Evolutionary conservation across 2,113 vertebrate species (phyloP).

Genomic region (Poicephalus gulielmi): DNA sequence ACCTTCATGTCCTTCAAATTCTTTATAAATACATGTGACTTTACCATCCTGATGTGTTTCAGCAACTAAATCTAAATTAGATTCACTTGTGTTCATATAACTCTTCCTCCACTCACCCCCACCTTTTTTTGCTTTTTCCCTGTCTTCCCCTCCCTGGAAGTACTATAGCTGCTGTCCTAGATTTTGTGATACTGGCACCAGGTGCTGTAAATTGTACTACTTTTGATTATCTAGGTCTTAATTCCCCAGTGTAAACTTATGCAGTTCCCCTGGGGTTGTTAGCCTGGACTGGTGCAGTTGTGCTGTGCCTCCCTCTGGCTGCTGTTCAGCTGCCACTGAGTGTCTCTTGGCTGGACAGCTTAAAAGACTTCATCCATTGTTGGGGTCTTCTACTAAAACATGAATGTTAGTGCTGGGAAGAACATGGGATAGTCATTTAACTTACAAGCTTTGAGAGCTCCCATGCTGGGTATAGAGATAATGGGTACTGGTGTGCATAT

Average conservation of each 20-base stretch:
- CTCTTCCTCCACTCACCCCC: fast-evolving
- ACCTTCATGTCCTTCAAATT: not conserved
- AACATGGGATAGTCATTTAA: not conserved
- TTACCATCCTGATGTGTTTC: not conserved
- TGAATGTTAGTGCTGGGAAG: not conserved
- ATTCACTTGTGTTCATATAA: not conserved
- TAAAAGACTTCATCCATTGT: not conserved
- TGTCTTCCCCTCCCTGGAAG: not conserved
- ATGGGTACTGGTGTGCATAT: constrained; percentile 14
- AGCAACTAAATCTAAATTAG: not conserved
- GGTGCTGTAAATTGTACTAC: not conserved
- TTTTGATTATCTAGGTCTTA: not conserved
- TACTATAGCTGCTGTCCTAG: not conserved
- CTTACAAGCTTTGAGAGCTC: not conserved
- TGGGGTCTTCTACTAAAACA: not conserved
- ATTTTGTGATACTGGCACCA: not conserved
- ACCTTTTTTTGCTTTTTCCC: fast-evolving
- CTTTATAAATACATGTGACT: not conserved
- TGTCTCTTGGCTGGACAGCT: not conserved
- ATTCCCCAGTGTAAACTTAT: not conserved
- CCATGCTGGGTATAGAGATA: not conserved
- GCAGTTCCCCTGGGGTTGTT: not conserved
- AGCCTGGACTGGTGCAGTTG: not conserved
- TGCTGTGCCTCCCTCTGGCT: not conserved
- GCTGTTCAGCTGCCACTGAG: not conserved